phyloP scores from a whole-genome alignment of 2,888 invertebrate species.

The Ormia ochracea region DNA sequence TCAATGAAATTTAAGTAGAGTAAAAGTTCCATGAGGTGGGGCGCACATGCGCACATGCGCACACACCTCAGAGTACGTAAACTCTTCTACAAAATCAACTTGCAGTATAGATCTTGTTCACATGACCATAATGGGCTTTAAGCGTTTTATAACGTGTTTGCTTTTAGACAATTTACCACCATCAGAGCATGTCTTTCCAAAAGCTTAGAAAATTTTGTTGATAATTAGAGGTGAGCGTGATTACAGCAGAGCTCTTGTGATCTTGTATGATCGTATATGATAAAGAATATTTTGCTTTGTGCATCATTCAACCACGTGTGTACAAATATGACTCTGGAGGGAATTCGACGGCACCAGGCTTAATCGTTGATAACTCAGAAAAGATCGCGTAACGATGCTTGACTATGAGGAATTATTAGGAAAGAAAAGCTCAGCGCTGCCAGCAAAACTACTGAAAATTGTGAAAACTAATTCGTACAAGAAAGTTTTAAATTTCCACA shows the following conservation, averaged over 20 bases:
- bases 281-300: too few species aligned
- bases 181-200: background rate
- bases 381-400: too few species aligned
- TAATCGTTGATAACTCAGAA: too few species aligned
- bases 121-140: slow-evolving; percentile 44
- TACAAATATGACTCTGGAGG: too few species aligned
- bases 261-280: background rate
- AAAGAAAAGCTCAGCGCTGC: too few species aligned
- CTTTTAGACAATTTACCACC: background rate
- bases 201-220: background rate
- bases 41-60: too few species aligned
- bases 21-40: background rate
- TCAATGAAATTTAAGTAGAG: slow-evolving; percentile 35
- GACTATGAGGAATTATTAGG: too few species aligned
- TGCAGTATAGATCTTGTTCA: slow-evolving; percentile 4
- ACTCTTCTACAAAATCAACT: background rate
- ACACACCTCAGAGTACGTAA: slow-evolving; percentile 25
- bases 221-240: background rate
- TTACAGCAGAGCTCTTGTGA: background rate
- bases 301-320: too few species aligned
- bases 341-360: too few species aligned
- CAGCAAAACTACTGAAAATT: too few species aligned
- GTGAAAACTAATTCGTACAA: too few species aligned
- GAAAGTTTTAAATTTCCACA: too few species aligned
- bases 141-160: slow-evolving; percentile 30